Base-by-base conservation (phyloP, 1,140 invertebrate genomes). In the Anoplolepis gracilipes region DNA sequence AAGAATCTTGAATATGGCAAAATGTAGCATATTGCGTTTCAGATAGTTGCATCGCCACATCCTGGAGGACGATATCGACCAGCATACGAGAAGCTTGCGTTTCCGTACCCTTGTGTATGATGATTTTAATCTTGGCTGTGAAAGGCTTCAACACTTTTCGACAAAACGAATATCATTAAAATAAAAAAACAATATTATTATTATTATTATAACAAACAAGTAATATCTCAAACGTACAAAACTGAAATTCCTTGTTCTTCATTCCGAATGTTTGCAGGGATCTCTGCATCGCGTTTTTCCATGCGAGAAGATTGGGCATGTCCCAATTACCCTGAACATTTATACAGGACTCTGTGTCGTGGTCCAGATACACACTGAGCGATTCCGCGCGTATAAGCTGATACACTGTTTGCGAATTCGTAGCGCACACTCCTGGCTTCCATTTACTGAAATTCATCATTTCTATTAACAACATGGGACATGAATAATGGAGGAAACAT, bases 301-400 rank as follows among this genome's bases (percentile, higher is more conserved):
- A 97, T 86, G 95, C 96, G 95, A 96, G 88, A 95, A 97, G 94
- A 88, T 95, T 95, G 25, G 96, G 95, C 8, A 96, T 92, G 72
- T 95, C 93, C 96, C 93, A 97, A 92, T 87, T 95, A 90, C 11
- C 93, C 86, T 72, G 94, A 92, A 92, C 95, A 94, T 84, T 93
- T 91, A 91, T 95, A 72, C 90, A 92, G 6, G 93, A 95, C 22
- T 95, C 95, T 11, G 95, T 95, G 19, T 95, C 95, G 2, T 97
- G 96, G 93, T 98, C 98, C 96, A 97, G 97, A 92, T 98, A 98
- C 1, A 97, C 90, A 0, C 97, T 97, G 1, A 98, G 94, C 2
- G 97, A 97, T 86, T 98, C 97, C 53, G 98, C 94, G 87, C 97
- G 96, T 90, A 98, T 95, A 90, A 98, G 95, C 94, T 98, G 97